Conservation (phyloP, 1,140 invertebrate species). For the Cardiocondyla obscurior region DNA sequence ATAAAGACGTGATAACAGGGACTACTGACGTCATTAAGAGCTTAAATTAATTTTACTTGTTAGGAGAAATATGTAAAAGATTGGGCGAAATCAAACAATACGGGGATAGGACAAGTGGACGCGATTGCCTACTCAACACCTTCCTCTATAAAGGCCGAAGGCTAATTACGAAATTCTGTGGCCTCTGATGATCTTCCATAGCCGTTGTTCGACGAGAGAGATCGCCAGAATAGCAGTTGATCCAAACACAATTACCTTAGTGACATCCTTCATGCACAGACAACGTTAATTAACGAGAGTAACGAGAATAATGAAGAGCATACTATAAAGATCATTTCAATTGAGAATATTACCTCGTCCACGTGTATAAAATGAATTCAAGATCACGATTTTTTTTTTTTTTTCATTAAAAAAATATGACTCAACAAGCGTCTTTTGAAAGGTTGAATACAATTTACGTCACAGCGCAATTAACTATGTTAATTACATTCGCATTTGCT, state of each 20-base stretch:
- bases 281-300: slow-evolving; percentile 62
- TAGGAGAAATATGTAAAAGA: slow-evolving; percentile 27
- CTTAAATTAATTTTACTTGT: slow-evolving; percentile 16
- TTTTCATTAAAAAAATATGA: slow-evolving; percentile 4
- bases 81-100: slow-evolving; percentile 61
- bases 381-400: background rate
- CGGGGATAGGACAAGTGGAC: slow-evolving; percentile 51
- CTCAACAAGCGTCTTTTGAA: background rate
- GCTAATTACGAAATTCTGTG: slow-evolving; percentile 68
- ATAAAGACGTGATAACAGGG: slow-evolving; percentile 11
- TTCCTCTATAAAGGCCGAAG: slow-evolving; percentile 16
- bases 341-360: background rate
- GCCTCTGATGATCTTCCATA: slow-evolving; percentile 50
- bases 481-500: slow-evolving; percentile 17
- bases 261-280: slow-evolving; percentile 38
- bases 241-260: slow-evolving; percentile 65
- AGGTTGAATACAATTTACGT: slow-evolving; percentile 23
- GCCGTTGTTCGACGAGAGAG: slow-evolving; percentile 59
- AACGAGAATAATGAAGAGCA: slow-evolving; percentile 58
- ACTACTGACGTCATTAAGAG: background rate
- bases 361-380: background rate
- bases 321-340: slow-evolving; percentile 32
- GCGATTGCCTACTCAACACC: slow-evolving; percentile 58
- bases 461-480: background rate
- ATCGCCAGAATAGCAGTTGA: slow-evolving; percentile 44